A percentile compares a stretch with the other conserved stretches of the same genome.
Conservation (phyloP, 2,888 invertebrate species). For the Habrosyne pyritoides region DNA sequence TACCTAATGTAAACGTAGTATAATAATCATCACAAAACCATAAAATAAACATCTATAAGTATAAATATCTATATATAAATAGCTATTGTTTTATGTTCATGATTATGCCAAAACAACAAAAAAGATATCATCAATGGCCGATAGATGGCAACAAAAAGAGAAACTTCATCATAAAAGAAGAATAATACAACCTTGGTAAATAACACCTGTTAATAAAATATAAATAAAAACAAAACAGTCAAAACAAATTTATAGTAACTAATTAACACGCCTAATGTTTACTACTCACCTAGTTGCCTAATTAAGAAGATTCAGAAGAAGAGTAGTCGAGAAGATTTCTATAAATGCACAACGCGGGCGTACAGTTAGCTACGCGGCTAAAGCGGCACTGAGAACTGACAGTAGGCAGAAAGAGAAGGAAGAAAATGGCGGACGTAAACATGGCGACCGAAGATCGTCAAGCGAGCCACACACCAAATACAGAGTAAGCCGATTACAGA, state of each 20-base stretch:
- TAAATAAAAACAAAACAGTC: conserved; percentile 19
- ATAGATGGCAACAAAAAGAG: no score
- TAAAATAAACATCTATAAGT: not conserved
- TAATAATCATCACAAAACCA: no score
- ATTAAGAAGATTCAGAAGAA: conserved; percentile 61
- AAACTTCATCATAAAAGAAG: not conserved
- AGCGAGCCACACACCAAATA: conserved; percentile 40
- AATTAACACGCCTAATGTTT: conserved; percentile 22
- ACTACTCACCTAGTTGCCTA: conserved; percentile 45
- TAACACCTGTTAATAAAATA: not conserved
- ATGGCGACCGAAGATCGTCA: conserved; percentile 52
- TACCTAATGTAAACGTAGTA: no score
- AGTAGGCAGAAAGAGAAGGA: conserved; percentile 70
- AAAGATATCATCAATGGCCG: no score
- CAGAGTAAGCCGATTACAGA: conserved; percentile 49
- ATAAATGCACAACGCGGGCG: conserved; percentile 50
- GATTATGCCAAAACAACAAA: conserved; percentile 9
- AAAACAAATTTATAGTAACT: conserved; percentile 16
- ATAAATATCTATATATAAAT: not conserved
- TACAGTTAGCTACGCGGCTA: conserved; percentile 51
- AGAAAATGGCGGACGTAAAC: conserved; percentile 74
- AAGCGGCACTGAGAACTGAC: conserved; percentile 60
- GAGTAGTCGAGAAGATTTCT: conserved; percentile 63
- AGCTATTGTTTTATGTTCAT: not conserved
- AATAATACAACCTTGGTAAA: not conserved